A percentile compares a stretch with the other conserved stretches of the same genome.
Evolutionary conservation across 2,797 vertebrate genomes (phyloP).

Genomic region (Cossypha heuglini): DNA sequence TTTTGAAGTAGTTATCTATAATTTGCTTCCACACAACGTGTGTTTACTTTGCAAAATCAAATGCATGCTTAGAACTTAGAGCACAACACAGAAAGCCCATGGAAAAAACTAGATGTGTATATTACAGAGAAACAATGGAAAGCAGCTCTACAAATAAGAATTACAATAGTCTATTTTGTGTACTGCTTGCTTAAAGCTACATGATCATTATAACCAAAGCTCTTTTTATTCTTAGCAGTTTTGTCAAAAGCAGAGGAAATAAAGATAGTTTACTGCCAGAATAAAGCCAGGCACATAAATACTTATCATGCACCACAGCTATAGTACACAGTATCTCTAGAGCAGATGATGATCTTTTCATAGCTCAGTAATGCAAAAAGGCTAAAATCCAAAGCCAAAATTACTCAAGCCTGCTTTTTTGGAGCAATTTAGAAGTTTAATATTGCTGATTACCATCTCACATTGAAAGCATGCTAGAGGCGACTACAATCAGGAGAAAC

Average conservation of each 20-base stretch:
- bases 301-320: not conserved
- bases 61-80: not conserved
- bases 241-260: not conserved
- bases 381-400: not conserved
- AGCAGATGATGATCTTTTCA: not conserved
- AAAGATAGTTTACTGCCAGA: not conserved
- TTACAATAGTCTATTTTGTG: not conserved
- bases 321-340: not conserved
- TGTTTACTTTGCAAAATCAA: conserved; percentile 33
- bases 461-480: not conserved
- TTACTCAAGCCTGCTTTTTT: not conserved
- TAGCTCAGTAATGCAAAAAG: not conserved
- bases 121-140: not conserved
- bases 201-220: not conserved
- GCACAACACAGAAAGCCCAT: not conserved
- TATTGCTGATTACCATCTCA: not conserved
- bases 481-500: not conserved
- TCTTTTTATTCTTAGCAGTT: not conserved
- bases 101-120: not conserved
- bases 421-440: not conserved
- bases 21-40: not conserved
- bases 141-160: not conserved
- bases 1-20: conserved; percentile 26
- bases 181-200: not conserved
- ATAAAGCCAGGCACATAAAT: not conserved